Evolutionary conservation across 2,113 vertebrate species (phyloP).

Genomic region (Illadopsis cleaveri): DNA sequence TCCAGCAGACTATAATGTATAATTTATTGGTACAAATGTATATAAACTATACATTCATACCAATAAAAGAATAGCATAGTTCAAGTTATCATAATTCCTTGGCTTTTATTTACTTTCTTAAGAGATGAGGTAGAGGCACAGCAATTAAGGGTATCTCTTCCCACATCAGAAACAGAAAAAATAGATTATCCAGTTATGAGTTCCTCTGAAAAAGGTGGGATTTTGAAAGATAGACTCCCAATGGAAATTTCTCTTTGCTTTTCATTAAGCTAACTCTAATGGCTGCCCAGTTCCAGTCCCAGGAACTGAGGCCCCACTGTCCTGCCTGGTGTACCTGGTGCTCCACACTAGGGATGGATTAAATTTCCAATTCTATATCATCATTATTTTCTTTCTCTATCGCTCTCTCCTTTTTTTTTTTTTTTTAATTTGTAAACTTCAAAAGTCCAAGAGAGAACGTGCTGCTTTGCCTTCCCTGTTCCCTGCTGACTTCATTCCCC

Average conservation of each 20-base stretch:
- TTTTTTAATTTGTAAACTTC: background rate
- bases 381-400: background rate
- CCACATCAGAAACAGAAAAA: background rate
- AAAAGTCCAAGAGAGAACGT: background rate
- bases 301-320: background rate
- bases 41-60: background rate
- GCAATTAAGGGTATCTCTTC: background rate
- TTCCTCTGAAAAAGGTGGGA: background rate
- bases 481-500: conserved; percentile 37
- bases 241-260: background rate
- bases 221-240: background rate
- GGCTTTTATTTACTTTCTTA: background rate
- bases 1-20: background rate
- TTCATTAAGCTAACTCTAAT: background rate
- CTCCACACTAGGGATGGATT: background rate
- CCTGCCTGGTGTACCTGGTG: background rate
- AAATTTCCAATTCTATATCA: background rate
- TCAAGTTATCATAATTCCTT: background rate
- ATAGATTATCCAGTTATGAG: background rate
- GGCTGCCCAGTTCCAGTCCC: background rate
- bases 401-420: background rate
- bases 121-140: background rate
- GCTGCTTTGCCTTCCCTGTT: background rate
- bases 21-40: background rate
- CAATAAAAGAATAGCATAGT: background rate